Evolutionary conservation across 2,888 invertebrate genomes (phyloP).

Genomic region (Melitaea athalia): DNA sequence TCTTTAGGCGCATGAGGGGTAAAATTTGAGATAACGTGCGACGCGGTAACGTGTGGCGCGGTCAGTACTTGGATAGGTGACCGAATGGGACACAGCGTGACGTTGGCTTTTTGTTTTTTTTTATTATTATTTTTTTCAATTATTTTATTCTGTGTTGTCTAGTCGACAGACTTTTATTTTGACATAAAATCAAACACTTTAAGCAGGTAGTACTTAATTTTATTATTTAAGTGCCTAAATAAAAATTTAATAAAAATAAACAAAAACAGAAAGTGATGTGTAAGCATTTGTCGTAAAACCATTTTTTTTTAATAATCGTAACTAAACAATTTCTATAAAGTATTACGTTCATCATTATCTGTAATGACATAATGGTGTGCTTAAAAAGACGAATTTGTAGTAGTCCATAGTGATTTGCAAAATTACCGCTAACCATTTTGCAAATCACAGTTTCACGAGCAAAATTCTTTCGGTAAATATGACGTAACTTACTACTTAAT

Average conservation of each 20-base stretch:
- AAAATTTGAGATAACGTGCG: too few species aligned
- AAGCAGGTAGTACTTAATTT: too few species aligned
- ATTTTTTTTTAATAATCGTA: not conserved
- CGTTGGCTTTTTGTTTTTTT: too few species aligned
- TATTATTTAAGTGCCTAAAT: too few species aligned
- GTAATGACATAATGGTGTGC: not conserved
- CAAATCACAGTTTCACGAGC: not conserved
- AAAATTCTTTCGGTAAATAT: not conserved
- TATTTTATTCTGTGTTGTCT: not conserved
- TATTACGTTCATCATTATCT: not conserved
- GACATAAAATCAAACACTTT: too few species aligned
- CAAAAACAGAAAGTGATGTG: not conserved
- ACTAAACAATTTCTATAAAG: not conserved
- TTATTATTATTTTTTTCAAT: too few species aligned
- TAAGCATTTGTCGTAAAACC: not conserved
- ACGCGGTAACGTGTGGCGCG: too few species aligned
- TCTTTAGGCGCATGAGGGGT: too few species aligned
- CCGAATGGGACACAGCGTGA: too few species aligned
- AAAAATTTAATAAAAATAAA: too few species aligned
- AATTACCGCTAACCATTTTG: not conserved
- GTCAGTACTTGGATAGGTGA: too few species aligned
- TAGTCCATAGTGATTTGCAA: slow-evolving; percentile 3
- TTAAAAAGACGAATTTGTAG: slow-evolving; percentile 2
- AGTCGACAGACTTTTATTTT: not conserved
- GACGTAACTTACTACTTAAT: slow-evolving; percentile 16